These are phyloP conservation scores for Albula goreensis DNA, from an alignment of 2,113 vertebrate genomes.

Conservation along the genomic window DNA sequence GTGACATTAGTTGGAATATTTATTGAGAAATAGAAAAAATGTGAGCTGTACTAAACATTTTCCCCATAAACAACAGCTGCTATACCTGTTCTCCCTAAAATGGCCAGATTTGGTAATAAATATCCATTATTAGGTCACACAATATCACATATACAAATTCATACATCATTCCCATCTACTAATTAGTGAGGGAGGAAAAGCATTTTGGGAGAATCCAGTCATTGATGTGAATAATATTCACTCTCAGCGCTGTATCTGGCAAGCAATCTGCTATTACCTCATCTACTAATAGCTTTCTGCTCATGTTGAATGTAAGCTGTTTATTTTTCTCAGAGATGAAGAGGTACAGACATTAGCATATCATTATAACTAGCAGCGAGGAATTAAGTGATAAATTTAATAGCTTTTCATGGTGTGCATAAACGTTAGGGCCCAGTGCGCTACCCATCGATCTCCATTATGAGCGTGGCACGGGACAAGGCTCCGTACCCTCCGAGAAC, in stretches of 20 bases:
- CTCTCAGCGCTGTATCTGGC: neutral
- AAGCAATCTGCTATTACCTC: constrained; percentile 9
- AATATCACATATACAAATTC: neutral
- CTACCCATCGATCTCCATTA: constrained; percentile 12
- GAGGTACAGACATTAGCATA: constrained; percentile 18
- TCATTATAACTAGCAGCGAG: constrained; percentile 8
- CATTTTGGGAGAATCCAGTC: neutral
- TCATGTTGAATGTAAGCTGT: constrained; percentile 3
- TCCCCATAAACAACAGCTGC: neutral
- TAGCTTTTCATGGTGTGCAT: constrained; percentile 12
- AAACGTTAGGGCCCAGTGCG: neutral
- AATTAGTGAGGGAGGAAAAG: neutral
- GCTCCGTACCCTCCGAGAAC: neutral
- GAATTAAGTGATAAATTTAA: constrained; percentile 26
- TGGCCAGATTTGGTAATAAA: neutral
- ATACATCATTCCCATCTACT: neutral
- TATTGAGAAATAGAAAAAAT: neutral
- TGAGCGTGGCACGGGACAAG: neutral
- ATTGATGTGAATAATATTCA: neutral
- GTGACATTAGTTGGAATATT: neutral
- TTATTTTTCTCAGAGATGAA: constrained; percentile 18
- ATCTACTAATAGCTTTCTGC: constrained; percentile 18
- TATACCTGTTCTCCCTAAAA: neutral
- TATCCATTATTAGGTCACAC: constrained; percentile 3
- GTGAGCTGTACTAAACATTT: neutral